A percentile compares a stretch with the other conserved stretches of the same genome.
Conservation (phyloP, 2,888 invertebrate species). For the Volucella inflata region DNA sequence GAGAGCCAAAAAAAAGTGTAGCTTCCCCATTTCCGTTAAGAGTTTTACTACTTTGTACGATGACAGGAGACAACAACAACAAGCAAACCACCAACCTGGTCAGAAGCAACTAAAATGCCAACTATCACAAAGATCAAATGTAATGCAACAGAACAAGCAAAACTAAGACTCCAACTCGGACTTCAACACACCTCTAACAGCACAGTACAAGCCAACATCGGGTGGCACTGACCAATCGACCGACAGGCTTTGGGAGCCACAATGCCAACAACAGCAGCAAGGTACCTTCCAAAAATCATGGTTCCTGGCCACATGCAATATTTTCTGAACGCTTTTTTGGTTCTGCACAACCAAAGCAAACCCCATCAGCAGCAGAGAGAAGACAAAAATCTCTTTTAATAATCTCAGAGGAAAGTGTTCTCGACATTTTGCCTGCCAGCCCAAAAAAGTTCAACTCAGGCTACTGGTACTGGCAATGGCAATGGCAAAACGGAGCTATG, state of each 20-base stretch:
- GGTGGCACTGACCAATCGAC: too few species aligned
- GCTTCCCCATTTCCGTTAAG: slow-evolving; percentile 42
- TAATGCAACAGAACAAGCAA: slow-evolving; percentile 59
- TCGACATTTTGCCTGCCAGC: slow-evolving; percentile 73
- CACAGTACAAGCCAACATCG: background rate
- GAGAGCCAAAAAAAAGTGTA: slow-evolving; percentile 26
- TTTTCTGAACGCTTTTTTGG: slow-evolving; percentile 55
- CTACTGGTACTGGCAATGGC: slow-evolving; percentile 4
- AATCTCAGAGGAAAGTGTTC: slow-evolving; percentile 74
- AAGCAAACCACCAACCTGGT: slow-evolving; percentile 43
- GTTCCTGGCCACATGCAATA: slow-evolving; percentile 72
- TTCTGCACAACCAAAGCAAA: slow-evolving; percentile 21
- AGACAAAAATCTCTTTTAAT: slow-evolving; percentile 75
- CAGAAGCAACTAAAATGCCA: slow-evolving; percentile 65
- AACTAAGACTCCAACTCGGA: slow-evolving; percentile 14
- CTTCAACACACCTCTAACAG: slow-evolving; percentile 19
- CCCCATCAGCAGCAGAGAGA: slow-evolving; percentile 48
- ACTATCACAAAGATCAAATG: slow-evolving; percentile 56
- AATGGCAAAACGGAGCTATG: slow-evolving; percentile 46
- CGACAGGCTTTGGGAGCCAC: slow-evolving; percentile 49
- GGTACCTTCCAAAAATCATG: slow-evolving; percentile 76
- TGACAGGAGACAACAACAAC: slow-evolving; percentile 65
- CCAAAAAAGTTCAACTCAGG: slow-evolving; percentile 38
- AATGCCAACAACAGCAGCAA: slow-evolving; percentile 72
- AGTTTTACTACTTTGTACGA: slow-evolving; percentile 48